A percentile compares a stretch with the other conserved stretches of the same genome.
Conservation (phyloP, 2,888 invertebrate genomes). For the Agonopterix heracliana region DNA sequence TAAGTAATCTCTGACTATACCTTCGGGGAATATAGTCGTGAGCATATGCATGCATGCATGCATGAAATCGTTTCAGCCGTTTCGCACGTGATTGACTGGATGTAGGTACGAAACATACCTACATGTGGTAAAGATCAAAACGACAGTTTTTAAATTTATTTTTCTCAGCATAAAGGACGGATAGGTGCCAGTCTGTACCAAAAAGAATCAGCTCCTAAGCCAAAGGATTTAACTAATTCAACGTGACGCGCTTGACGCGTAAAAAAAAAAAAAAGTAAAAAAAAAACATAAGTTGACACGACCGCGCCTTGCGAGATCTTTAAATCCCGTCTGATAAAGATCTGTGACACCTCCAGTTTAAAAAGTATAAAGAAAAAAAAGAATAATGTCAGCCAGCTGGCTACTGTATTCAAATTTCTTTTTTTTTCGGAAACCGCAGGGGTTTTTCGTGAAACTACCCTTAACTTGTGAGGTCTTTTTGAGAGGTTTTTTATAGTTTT, state of each 20-base stretch:
- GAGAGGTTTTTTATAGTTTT: slow-evolving; percentile 34
- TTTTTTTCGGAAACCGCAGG: slow-evolving; percentile 45
- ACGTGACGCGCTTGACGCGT: slow-evolving; percentile 64
- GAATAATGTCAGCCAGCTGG: slow-evolving; percentile 41
- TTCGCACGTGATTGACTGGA: too few relatives aligned
- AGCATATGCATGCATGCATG: too few relatives aligned
- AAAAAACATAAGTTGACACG: slow-evolving; percentile 55
- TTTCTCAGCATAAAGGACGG: too few relatives aligned
- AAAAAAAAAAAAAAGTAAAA: slow-evolving; percentile 40
- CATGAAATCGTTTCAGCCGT: too few relatives aligned
- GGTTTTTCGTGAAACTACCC: slow-evolving; percentile 55
- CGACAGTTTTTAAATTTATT: too few relatives aligned
- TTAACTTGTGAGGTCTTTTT: slow-evolving; percentile 54
- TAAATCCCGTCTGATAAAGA: slow-evolving; percentile 69
- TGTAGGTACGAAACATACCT: too few relatives aligned
- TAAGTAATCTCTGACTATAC: too few relatives aligned
- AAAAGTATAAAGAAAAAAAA: slow-evolving; percentile 39
- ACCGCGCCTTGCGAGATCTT: slow-evolving; percentile 64
- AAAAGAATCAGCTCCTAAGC: slow-evolving; percentile 52
- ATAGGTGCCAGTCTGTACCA: slow-evolving; percentile 28
- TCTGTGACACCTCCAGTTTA: slow-evolving; percentile 64
- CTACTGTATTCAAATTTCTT: slow-evolving; percentile 71
- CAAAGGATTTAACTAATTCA: slow-evolving; percentile 69
- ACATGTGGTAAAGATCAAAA: too few relatives aligned
- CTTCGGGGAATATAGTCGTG: too few relatives aligned